These are phyloP conservation scores for Alloplasta piceator DNA, from an alignment of 2,888 invertebrate genomes.

Conservation along the genomic window DNA sequence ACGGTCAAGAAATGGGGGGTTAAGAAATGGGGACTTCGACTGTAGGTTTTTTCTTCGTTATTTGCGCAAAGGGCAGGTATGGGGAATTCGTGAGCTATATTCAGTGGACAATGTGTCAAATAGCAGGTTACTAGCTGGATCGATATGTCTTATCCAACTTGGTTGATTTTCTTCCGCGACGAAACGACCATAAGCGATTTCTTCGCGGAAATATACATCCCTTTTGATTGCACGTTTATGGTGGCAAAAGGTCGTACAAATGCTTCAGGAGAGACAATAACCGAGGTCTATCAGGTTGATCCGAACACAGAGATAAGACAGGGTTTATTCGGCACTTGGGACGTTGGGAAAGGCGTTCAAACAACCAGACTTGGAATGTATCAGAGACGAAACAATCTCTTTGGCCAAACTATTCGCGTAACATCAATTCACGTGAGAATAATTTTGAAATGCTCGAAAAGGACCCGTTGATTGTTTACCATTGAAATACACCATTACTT, in stretches of 20 bases:
- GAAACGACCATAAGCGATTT: slow-evolving; percentile 73
- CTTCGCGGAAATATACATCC: slow-evolving; percentile 75
- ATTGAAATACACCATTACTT: slow-evolving; percentile 8
- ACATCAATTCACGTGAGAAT: slow-evolving; percentile 75
- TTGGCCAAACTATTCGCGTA: slow-evolving; percentile 76
- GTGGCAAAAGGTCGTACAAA: slow-evolving; percentile 64
- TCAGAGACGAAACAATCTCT: slow-evolving; percentile 77
- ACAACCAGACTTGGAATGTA: slow-evolving; percentile 74
- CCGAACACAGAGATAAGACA: slow-evolving; percentile 69
- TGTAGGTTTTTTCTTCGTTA: slow-evolving; percentile 4
- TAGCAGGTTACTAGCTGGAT: slow-evolving; percentile 79
- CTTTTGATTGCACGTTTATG: slow-evolving; percentile 78
- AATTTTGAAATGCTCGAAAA: not conserved
- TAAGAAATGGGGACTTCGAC: too few relatives aligned
- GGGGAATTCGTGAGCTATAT: slow-evolving; percentile 4
- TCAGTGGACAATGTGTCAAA: slow-evolving; percentile 45
- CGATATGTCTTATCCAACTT: slow-evolving; percentile 80
- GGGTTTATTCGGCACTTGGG: slow-evolving; percentile 75
- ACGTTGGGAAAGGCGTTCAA: slow-evolving; percentile 63
- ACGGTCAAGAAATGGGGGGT: too few relatives aligned
- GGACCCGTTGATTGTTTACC: not conserved
- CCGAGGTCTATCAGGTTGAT: slow-evolving; percentile 78
- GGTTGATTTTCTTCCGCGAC: slow-evolving; percentile 78
- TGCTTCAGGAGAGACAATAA: slow-evolving; percentile 70
- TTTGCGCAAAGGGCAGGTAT: slow-evolving; percentile 25